Base-by-base conservation (phyloP, 2,113 vertebrate species). In the Eira barbara region DNA sequence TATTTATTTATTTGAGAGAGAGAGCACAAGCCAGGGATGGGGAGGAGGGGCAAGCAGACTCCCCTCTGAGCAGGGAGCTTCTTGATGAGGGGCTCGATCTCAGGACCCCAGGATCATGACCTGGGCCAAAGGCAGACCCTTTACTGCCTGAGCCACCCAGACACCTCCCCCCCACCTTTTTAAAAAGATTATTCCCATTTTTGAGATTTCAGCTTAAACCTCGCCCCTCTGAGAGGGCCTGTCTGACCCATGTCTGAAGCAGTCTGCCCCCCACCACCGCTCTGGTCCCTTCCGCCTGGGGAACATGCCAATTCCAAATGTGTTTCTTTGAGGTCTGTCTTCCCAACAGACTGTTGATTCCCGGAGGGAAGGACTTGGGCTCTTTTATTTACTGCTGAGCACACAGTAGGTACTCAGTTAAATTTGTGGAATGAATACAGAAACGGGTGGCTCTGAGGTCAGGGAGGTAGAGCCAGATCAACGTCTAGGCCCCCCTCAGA, bases 241-340 rank as follows among this genome's bases (percentile, higher is more conserved):
- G 11, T n/a, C 47, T 21, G 25, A 36, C 61, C 34, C 71, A 78
- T 7, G 2, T 52, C 80, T 65, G 55, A 52, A 23, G 63, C 18
- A 7, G 2, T 13, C 47, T 4, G 11, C 29, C 2, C 80, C 23
- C 0, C 4, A 0, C 29, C 3, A 6, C 29, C 23, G 17, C 49
- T 55, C 93, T 3, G 3, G 39, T 65, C 85, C 57, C 42, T 39
- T 52, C 36, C 39, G 21, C 83, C 65, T 0, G 0, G 31, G 42
- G 42, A 7, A 12, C 20, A 0, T n/a, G 47, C 36, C n/a, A 42
- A 11, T 29, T 29, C 34, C 13, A 0, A 6, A 2, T 10, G 21
- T 34, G 52, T 57, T 42, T 91, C 59, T 17, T 3, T 80, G 42
- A 39, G 23, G 34, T 39, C 93, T 49, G 21, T 42, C 73, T 83